phyloP scores from a whole-genome alignment of 2,797 vertebrate genomes.

The Acipenser transmontanus region DNA sequence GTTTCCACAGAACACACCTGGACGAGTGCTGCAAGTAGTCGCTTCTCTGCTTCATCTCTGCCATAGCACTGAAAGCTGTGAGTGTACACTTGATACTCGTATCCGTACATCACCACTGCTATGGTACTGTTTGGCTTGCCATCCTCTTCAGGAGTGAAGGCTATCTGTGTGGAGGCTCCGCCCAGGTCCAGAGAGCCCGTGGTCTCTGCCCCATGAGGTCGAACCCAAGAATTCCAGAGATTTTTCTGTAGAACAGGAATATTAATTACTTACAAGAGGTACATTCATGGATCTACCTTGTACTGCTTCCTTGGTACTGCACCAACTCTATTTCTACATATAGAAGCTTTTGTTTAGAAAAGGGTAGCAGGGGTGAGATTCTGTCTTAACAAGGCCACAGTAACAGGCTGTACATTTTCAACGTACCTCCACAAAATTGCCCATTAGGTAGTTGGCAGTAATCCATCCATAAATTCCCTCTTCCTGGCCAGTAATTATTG shows the following conservation, averaged over 20 bases:
- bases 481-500: conserved; percentile 85
- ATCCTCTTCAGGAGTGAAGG: conserved; percentile 60
- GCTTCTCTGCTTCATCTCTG: conserved; percentile 83
- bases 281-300: no score
- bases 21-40: conserved; percentile 62
- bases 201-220: conserved; percentile 63
- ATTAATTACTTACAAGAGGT: no score
- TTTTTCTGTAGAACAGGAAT: conserved; percentile 60
- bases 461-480: conserved; percentile 95
- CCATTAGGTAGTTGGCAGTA: conserved; percentile 93
- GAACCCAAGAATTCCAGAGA: conserved; percentile 71
- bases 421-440: conserved; percentile 85
- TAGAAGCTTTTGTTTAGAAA: no score
- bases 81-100: conserved; percentile 80
- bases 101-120: conserved; percentile 76
- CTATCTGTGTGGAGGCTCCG: conserved; percentile 91
- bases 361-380: no score
- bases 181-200: conserved; percentile 86
- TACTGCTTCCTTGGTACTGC: no score
- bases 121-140: conserved; percentile 40
- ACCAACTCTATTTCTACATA: no score
- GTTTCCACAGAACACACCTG: conserved; percentile 50
- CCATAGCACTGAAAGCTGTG: conserved; percentile 92
- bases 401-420: conserved; percentile 27
- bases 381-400: background rate